phyloP scores from a whole-genome alignment of 1,140 invertebrate genomes.

The Bombus cullumanus region DNA sequence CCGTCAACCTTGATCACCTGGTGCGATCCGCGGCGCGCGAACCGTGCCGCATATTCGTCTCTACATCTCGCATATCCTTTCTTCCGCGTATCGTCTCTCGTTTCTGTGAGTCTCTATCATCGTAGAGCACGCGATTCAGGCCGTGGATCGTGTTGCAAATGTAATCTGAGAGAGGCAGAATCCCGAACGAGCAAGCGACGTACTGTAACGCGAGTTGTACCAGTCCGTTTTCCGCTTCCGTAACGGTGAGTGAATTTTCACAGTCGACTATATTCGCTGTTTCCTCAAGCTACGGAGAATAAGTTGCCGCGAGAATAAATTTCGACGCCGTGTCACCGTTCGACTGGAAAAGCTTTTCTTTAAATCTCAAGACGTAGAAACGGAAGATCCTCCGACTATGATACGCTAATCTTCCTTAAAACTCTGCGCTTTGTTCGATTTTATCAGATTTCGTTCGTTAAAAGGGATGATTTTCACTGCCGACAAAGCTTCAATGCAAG shows the following conservation, averaged over 20 bases:
- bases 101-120: slow-evolving; percentile 31
- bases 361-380: neutral
- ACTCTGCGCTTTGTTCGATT: neutral
- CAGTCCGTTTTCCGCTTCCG: slow-evolving; percentile 22
- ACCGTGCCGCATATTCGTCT: too few species aligned
- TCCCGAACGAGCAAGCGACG: neutral
- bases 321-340: neutral
- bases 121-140: slow-evolving; percentile 20
- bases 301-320: neutral
- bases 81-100: slow-evolving; percentile 18
- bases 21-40: neutral
- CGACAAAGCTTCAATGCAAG: neutral
- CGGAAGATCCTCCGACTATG: neutral
- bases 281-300: neutral
- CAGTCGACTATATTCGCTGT: neutral
- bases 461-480: neutral
- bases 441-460: neutral
- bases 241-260: neutral
- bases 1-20: neutral
- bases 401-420: neutral
- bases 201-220: slow-evolving; percentile 22
- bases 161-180: slow-evolving; percentile 52
- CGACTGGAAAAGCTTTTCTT: neutral
- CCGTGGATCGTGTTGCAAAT: slow-evolving; percentile 43
- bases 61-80: slow-evolving; percentile 1